Percentiles rank a stretch among this genome's conserved stretches.
Evolutionary conservation across 2,797 vertebrate species (phyloP).

Genomic region (Gymnothorax reevesii): DNA sequence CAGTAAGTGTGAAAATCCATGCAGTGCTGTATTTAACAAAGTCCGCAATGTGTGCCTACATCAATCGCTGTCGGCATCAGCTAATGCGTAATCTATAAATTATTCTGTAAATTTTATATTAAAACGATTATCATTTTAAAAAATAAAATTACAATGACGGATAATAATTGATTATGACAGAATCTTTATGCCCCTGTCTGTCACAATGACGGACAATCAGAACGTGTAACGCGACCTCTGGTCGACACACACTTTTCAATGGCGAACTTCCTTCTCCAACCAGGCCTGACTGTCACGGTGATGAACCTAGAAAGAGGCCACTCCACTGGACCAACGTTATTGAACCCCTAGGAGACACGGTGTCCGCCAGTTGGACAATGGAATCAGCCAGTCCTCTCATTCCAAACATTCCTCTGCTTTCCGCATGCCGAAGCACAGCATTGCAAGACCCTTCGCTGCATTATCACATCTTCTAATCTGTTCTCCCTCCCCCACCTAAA

Average conservation of each 20-base stretch:
- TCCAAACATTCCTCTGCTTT: neutral
- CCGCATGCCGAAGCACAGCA: neutral
- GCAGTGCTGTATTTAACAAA: no score
- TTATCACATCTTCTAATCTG: neutral
- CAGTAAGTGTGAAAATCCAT: no score
- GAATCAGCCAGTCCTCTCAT: neutral
- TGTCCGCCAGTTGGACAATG: neutral
- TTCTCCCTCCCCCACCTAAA: neutral
- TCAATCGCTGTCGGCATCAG: no score
- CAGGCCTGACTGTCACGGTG: neutral
- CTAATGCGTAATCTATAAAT: no score
- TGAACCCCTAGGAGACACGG: neutral
- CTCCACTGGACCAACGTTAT: conserved; percentile 11
- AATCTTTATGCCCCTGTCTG: no score
- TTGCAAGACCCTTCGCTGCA: neutral
- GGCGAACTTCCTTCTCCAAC: neutral
- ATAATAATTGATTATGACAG: no score
- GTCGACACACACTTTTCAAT: neutral
- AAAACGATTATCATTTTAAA: no score
- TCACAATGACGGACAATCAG: no score
- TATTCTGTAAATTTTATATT: no score
- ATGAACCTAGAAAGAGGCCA: neutral
- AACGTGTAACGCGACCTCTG: no score
- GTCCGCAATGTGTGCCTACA: no score
- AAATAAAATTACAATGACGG: no score